Evolutionary conservation across 2,113 vertebrate genomes (phyloP), one percentile per base, ranked within the genome.

Genomic region (Zosterops japonicus): DNA sequence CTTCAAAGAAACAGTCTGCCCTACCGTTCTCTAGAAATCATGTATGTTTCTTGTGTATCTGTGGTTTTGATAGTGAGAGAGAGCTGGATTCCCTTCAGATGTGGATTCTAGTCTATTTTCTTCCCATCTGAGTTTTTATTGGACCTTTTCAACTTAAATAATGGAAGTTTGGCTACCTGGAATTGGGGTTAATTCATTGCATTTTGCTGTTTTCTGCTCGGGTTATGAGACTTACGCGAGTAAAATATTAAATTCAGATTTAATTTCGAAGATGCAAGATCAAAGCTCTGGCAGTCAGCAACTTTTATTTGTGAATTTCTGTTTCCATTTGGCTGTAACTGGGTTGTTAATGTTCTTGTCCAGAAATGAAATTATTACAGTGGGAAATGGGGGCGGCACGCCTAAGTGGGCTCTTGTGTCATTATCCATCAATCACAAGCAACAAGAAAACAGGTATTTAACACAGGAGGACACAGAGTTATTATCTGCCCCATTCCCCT

Each of bases 361-460:
- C 87, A 71, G 90, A 94, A 94, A 55, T 64, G 68, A 93, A 90
- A 80, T 44, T 76, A 90, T 88, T 89, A 52, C 68, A 83, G 86
- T 92, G 86, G 83, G 70, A 93, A 87, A 59, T 14, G 47, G 78
- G 70, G 76, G 52, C 14, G 71, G 47, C 47, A 46, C 0, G 23
- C 67, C 67, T 22, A 12, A 69, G 33, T 61, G 50, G 50, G 33
- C 83, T 90, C 11, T 89, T 86, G 76, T 93, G 61, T 86, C 68
- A 88, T 94, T 95, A 93, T 74, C 46, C 71, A 59, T 90, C 86
- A 93, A 39, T 92, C 86, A 74, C 39, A 67, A 76, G 52, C 89
- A 81, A 76, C 52, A 78, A 83, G 76, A 76, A 94, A 94, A 83
- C 64, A 63, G 80, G 41, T 93, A 93, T 88, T 97, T 95, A 95